Evolutionary conservation across 2,797 vertebrate species (phyloP).

Genomic region (Mus spretus): DNA sequence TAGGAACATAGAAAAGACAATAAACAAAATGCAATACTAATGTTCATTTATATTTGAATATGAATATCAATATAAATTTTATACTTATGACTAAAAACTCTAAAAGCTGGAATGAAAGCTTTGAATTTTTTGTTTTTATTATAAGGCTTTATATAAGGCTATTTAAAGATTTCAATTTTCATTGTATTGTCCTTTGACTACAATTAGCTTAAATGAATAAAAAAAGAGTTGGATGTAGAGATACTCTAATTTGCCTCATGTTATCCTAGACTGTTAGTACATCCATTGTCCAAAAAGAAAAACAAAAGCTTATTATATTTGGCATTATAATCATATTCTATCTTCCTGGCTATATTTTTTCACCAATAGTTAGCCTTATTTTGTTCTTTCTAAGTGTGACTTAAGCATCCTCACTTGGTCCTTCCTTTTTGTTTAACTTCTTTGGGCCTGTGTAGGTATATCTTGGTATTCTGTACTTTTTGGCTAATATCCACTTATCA

Average conservation of each 20-base stretch:
- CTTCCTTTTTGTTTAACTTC: neutral
- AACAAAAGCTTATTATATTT: neutral
- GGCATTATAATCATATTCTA: neutral
- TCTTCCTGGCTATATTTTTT: neutral
- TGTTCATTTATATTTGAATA: neutral
- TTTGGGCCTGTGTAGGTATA: neutral
- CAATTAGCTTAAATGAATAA: neutral
- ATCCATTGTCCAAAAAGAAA: neutral
- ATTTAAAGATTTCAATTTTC: neutral
- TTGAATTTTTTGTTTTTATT: neutral
- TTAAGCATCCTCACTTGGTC: neutral
- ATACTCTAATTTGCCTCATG: neutral
- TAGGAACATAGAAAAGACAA: conserved; percentile 8
- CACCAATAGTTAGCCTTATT: neutral
- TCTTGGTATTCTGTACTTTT: neutral
- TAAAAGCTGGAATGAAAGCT: neutral
- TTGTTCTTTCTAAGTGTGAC: neutral
- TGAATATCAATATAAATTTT: neutral
- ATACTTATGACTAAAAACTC: neutral
- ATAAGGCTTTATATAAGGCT: neutral
- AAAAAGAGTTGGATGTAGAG: neutral
- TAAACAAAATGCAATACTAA: conserved; percentile 9
- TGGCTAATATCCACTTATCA: neutral
- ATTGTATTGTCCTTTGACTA: neutral
- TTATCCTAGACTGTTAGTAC: neutral